Percentiles rank a stretch among this genome's conserved stretches.
Conservation (phyloP, 2,888 invertebrate genomes). For the Scaptomyza parva region DNA sequence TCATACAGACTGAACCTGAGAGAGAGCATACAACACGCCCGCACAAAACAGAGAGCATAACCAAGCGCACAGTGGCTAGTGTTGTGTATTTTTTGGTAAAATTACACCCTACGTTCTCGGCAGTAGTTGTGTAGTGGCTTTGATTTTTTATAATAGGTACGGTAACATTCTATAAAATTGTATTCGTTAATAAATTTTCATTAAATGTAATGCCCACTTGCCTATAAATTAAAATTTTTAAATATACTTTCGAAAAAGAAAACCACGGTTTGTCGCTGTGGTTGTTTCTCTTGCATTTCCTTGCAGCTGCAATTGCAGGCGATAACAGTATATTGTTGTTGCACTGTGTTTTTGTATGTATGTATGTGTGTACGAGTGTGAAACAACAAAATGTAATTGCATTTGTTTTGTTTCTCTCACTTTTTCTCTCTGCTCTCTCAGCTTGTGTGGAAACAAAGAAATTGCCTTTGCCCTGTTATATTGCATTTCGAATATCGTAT, state of each 20-base stretch:
- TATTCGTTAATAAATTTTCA: not conserved
- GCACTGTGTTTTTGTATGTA: not conserved
- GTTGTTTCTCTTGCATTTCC: slow-evolving; percentile 35
- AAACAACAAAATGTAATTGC: slow-evolving; percentile 53
- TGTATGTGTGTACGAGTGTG: slow-evolving; percentile 28
- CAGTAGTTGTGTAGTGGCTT: not conserved
- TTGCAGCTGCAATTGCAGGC: slow-evolving; percentile 56
- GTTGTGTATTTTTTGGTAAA: not conserved
- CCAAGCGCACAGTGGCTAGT: slow-evolving; percentile 37
- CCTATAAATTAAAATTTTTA: not conserved
- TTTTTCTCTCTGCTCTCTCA: slow-evolving; percentile 3
- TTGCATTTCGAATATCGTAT: slow-evolving; percentile 41
- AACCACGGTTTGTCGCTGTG: slow-evolving; percentile 35
- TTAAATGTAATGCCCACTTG: not conserved
- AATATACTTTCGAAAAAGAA: no score
- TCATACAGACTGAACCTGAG: slow-evolving; percentile 31
- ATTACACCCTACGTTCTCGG: not conserved
- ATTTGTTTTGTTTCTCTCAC: slow-evolving; percentile 46
- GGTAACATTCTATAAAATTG: no score
- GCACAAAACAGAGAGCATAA: slow-evolving; percentile 42
- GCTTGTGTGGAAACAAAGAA: slow-evolving; percentile 32
- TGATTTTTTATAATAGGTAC: not conserved
- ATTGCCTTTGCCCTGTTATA: slow-evolving; percentile 38
- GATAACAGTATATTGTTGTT: slow-evolving; percentile 44
- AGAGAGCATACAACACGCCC: slow-evolving; percentile 40